Percentiles rank a stretch among this genome's conserved stretches.
phyloP scores from a whole-genome alignment of 1,140 invertebrate species.

The Parapsyche elsis region DNA sequence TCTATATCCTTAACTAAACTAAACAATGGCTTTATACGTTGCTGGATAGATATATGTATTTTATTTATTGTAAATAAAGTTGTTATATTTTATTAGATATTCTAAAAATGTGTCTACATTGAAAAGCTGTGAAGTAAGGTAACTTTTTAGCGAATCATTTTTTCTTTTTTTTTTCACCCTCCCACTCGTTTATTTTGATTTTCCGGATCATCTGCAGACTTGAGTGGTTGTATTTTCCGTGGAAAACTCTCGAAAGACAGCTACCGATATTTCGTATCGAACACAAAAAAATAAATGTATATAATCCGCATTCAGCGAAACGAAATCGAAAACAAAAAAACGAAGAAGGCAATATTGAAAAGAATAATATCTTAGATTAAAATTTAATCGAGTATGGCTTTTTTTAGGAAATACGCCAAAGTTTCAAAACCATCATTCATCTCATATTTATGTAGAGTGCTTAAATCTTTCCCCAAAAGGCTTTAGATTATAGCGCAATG shows the following conservation, averaged over 20 bases:
- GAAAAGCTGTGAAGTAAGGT: not conserved
- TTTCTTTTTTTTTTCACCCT: not conserved
- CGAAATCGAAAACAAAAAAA: not conserved
- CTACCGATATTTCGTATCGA: not conserved
- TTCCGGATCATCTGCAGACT: slow-evolving; percentile 28
- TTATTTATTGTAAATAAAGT: no score
- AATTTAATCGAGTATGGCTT: no score
- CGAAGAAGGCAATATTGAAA: not conserved
- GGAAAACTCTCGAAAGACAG: not conserved
- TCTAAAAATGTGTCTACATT: no score
- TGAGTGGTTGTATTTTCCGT: slow-evolving; percentile 27
- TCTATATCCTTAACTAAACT: not conserved
- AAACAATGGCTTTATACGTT: no score
- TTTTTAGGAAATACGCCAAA: no score
- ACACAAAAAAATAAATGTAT: not conserved
- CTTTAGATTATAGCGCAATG: no score
- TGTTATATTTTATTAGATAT: no score
- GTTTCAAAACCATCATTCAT: no score
- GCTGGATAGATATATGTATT: no score
- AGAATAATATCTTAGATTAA: not conserved
- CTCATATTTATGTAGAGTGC: no score
- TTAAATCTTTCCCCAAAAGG: no score
- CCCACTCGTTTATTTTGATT: slow-evolving; percentile 21
- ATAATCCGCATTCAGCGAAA: not conserved
- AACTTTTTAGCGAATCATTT: not conserved